Evolutionary conservation across 2,113 vertebrate genomes (phyloP), one percentile per base, ranked within the genome.

Genomic region (Phyllostomus discolor): DNA sequence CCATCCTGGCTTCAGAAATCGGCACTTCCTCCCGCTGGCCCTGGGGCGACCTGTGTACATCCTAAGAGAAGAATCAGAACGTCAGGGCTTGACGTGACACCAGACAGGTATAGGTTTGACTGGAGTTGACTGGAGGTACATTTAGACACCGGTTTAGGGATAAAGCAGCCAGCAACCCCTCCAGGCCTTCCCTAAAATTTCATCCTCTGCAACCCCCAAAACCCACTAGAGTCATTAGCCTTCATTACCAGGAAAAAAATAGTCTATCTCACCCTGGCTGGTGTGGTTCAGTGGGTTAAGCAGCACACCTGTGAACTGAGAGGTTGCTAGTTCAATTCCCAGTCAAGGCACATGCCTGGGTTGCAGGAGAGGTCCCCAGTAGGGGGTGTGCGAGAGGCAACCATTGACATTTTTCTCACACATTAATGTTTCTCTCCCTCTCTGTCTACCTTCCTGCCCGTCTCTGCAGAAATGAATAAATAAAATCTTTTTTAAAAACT

Each of bases 1-100:
- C 99, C 70, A 99, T 99, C 69, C 99, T 99, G 20, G 99, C 99
- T 97, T 99, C 99, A 33, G 99, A 99, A 24, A 98, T 98, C 0
- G 98, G 98, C 89, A 99, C 99, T 96, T 99, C 99, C 75, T 99
- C 99, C 35, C 98, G 98, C 3, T 99, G 99, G 5, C 99, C 99
- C 28, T 98, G 98, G 80, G 99, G 99, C 98, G 99, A 93, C 16
- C 99, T 99, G 26, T 99, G 98, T 95, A 99, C 99, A 96, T 99
- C 99, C 99, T 99, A 94, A 50, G 80, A n/a, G 10, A 90, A 2
- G 38, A 85, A 80, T 87, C 41, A 86, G 84, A n/a, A 95, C 33
- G 0, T 85, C 46, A 2, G 82, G 3, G 0, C 0, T 14, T 11
- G 66, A 64, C 28, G 28, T 10, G 38, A 6, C 4, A 0, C 24